Evolutionary conservation across 1,140 invertebrate species (phyloP).

Genomic region (Neelides sp.): DNA sequence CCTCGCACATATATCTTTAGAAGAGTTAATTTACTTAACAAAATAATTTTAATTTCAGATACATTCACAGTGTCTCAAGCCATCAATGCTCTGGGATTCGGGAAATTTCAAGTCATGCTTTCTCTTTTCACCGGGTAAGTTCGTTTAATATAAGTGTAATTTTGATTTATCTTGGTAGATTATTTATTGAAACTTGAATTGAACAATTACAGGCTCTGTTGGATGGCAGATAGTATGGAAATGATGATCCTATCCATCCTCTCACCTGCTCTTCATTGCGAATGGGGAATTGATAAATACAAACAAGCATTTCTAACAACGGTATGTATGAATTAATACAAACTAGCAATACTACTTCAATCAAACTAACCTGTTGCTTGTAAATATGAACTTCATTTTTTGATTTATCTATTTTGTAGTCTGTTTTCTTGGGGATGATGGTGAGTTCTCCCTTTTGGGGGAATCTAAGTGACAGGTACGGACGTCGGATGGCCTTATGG

Average conservation of each 20-base stretch:
- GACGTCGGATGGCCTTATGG: constrained; percentile 73
- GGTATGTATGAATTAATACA: constrained; percentile 38
- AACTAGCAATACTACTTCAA: constrained; percentile 3
- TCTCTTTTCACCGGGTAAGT: constrained; percentile 74
- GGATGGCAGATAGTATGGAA: constrained; percentile 98
- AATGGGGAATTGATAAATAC: constrained; percentile 78
- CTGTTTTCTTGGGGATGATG: constrained; percentile 95
- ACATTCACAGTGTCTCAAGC: constrained; percentile 90
- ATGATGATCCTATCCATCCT: constrained; percentile 93
- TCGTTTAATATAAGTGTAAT: no score
- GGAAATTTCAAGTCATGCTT: constrained; percentile 85
- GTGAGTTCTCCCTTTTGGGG: constrained; percentile 91
- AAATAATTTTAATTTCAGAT: constrained; percentile 49
- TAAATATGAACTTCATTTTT: constrained; percentile 10
- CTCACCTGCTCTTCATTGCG: constrained; percentile 80
- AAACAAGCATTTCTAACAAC: constrained; percentile 61
- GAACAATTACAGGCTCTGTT: no score
- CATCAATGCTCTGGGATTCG: constrained; percentile 89
- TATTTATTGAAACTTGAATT: no score
- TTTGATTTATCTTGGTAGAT: no score
- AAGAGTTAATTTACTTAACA: no score
- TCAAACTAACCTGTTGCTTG: neutral
- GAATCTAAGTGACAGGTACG: constrained; percentile 85
- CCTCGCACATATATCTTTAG: no score
- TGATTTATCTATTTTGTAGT: constrained; percentile 48